A percentile compares a stretch with the other conserved stretches of the same genome.
Conservation (phyloP, 2,797 vertebrate species). For the Hapalemur alaotrensis region DNA sequence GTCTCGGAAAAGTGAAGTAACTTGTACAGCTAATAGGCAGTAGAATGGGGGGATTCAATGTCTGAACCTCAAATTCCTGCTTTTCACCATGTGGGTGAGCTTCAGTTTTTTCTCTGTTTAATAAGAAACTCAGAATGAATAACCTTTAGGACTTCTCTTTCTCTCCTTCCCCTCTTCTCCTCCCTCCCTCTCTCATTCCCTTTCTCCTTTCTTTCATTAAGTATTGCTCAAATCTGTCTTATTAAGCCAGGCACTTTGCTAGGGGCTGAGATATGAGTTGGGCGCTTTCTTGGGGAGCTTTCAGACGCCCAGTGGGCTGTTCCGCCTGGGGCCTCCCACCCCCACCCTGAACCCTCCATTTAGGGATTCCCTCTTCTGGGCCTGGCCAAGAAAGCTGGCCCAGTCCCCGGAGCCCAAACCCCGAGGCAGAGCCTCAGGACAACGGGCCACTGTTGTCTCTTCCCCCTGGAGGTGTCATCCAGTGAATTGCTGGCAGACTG, state of each 20-base stretch:
- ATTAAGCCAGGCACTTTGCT: background rate
- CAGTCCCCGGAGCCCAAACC: background rate
- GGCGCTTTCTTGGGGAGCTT: background rate
- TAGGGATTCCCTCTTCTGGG: background rate
- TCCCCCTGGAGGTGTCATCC: background rate
- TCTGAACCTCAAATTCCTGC: background rate
- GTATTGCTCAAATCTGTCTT: background rate
- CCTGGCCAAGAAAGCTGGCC: background rate
- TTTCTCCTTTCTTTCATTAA: background rate
- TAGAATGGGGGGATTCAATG: background rate
- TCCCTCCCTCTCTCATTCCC: no score
- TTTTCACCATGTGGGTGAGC: accelerated
- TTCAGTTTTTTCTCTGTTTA: background rate
- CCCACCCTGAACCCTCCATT: accelerated
- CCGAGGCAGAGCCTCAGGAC: background rate
- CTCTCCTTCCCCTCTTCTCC: background rate
- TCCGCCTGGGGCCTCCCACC: background rate
- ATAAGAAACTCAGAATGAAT: background rate
- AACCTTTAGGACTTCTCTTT: background rate
- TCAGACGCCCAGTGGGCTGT: background rate
- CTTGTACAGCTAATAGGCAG: background rate
- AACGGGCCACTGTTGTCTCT: background rate
- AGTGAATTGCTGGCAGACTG: background rate
- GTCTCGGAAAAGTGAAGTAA: background rate
- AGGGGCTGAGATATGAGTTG: background rate